phyloP scores from a whole-genome alignment of 2,797 vertebrate species.

The Meda fulgida region DNA sequence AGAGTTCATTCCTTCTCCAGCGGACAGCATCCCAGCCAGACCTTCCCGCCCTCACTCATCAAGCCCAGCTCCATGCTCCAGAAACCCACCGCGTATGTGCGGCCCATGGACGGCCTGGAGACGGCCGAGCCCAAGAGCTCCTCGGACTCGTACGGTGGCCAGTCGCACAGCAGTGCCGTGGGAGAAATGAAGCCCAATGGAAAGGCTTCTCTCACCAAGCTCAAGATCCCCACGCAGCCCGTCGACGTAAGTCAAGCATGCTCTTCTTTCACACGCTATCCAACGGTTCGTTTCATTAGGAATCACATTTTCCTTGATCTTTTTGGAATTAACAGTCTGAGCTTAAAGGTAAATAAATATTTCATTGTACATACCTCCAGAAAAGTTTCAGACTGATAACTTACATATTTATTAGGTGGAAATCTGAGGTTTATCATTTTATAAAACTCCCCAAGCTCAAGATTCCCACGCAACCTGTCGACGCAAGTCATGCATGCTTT shows the following conservation, averaged over 20 bases:
- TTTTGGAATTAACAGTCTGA: too few species aligned
- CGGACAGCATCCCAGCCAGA: slow-evolving; percentile 90
- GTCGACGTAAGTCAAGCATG: slow-evolving; percentile 83
- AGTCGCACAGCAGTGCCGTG: slow-evolving; percentile 86
- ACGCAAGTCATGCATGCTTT: slow-evolving; percentile 77
- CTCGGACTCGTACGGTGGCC: slow-evolving; percentile 89
- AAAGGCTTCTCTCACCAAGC: slow-evolving; percentile 94
- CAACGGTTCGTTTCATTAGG: too few species aligned
- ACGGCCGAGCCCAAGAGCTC: slow-evolving; percentile 92
- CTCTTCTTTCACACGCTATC: too few species aligned
- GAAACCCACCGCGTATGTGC: slow-evolving; percentile 98
- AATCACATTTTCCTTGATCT: too few species aligned
- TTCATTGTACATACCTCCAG: too few species aligned
- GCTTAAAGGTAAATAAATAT: too few species aligned
- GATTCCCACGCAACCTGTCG: slow-evolving; percentile 93
- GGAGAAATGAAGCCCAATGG: slow-evolving; percentile 93
- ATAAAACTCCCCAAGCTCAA: slow-evolving; percentile 90
- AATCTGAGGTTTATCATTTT: too few species aligned
- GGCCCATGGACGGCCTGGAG: slow-evolving; percentile 99
- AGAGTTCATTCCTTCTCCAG: slow-evolving; percentile 88
- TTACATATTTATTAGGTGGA: too few species aligned
- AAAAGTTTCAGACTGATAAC: too few species aligned
- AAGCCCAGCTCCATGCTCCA: slow-evolving; percentile 95
- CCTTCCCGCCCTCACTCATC: slow-evolving; percentile 94
- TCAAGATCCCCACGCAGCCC: slow-evolving; percentile 95